Conservation (phyloP, 92 coral and sea anemone species). For the Siderastrea radians region DNA sequence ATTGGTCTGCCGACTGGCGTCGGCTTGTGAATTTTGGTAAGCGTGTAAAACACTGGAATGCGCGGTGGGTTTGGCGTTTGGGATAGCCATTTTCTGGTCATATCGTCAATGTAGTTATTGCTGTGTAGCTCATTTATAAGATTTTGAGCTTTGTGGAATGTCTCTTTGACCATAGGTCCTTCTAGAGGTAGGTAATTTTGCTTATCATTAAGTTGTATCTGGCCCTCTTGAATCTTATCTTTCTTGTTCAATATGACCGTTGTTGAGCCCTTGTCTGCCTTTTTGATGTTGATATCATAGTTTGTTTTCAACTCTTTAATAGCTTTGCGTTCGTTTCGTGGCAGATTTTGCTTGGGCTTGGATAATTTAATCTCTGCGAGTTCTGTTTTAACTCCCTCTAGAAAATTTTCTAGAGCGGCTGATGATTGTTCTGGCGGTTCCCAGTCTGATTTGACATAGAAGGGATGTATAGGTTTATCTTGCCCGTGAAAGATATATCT, state of each 20-base stretch:
- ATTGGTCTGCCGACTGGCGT: conserved; percentile 49
- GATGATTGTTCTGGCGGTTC: conserved; percentile 1
- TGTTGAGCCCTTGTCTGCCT: conserved; percentile 26
- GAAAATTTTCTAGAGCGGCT: neutral
- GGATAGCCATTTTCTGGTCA: conserved; percentile 45
- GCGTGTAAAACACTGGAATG: conserved; percentile 56
- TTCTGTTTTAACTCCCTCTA: neutral
- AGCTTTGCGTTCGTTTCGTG: conserved; percentile 3
- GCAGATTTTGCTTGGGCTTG: neutral
- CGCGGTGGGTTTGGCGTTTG: conserved; percentile 58
- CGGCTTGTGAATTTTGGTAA: conserved; percentile 62
- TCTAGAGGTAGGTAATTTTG: conserved; percentile 36
- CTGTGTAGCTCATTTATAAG: conserved; percentile 8
- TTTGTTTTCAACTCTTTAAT: neutral
- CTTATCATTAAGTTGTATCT: conserved; percentile 19
- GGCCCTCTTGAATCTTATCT: conserved; percentile 48
- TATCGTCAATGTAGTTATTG: conserved; percentile 51
- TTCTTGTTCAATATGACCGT: conserved; percentile 45
- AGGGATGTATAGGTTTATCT: conserved; percentile 10
- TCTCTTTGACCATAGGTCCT: neutral
- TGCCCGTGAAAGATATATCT: conserved; percentile 19
- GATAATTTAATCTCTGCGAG: neutral
- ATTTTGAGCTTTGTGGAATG: neutral
- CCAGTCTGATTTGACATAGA: conserved; percentile 18
- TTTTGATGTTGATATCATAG: conserved; percentile 12